Evolutionary conservation across 2,888 invertebrate species (phyloP), one percentile per base, ranked within the genome.

Genomic region (Clusia tigrina): DNA sequence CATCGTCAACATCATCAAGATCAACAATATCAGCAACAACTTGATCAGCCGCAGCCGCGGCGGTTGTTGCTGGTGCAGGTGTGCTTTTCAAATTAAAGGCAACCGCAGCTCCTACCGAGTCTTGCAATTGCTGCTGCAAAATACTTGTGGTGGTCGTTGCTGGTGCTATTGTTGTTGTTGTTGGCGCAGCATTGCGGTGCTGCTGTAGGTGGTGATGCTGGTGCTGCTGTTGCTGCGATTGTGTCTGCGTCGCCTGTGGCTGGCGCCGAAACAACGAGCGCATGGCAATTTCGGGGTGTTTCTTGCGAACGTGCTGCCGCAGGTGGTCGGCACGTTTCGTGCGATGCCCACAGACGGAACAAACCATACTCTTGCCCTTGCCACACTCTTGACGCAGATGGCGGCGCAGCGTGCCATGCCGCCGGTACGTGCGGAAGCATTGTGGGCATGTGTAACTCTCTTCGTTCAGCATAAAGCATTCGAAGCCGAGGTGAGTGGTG

Each of bases 321-420:
- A 87, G 79, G 68, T 86, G 86, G 73, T 86, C 86, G 57, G 86
- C 85, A 58, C 86, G 84, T 72, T 87, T 86, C 59, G 86, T 85
- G 58, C 84, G 81, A 76, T 86, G 86, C 10, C 83, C 81, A 71
- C 87, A 87, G 42, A 86, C 83, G 1, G 86, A 85, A 69, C 88
- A 88, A 1, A 82, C 81, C 81, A 84, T 83, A 38, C 79, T 78
- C 69, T 84, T 84, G 61, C 82, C 83, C 74, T 86, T 85, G 54
- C 88, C 87, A 71, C 88, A 88, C 73, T 87, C 87, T 69, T 86
- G 85, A 6, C 85, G 82, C 71, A 85, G 72, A 71, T 88, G 88
- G 52, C 85, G 82, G 48, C 84, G 82, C 62, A 88, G 78, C n/a
- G 87, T 87, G 68, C 86, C 86, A 70, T 84, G 83, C 42, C 86